Base-by-base conservation (phyloP, 2,797 vertebrate species). In the Sus cebifrons region DNA sequence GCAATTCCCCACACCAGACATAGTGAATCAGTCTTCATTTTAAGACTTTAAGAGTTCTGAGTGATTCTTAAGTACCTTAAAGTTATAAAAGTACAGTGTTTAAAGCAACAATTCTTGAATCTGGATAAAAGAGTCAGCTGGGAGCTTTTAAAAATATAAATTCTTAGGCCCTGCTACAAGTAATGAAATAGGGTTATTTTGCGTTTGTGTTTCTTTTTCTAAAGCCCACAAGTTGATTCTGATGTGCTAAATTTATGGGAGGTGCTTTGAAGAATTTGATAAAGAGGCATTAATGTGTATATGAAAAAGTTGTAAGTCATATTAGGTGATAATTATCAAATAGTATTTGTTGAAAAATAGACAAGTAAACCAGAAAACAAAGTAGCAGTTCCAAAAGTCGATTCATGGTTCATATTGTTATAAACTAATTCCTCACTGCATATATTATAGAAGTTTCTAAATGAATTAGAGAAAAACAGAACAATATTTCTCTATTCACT, bases 321-420 rank as follows among this genome's bases (percentile, higher is more conserved):
- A 54, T 65, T 65, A 82, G 40, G 49, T 74, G 44, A n/a, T 88
- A 65, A 74, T 81, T 86, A 68, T 77, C 93, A 60, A 27, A 49
- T 49, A 70, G 14, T 58, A 60, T 60, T 40, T 14, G 56, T 86
- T 89, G 36, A 78, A 94, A 91, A 84, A 54, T 54, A 78, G 89
- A 36, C 29, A 67, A 71, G 68, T 60, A 84, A 64, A 81, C 67
- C 36, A 74, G 49, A 75, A 6, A 95, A 64, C 67, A 89, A 89
- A 91, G 75, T 65, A 81, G 58, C 56, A 89, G 52, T 92, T 89
- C 32, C 17, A 82, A 74, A 89, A 95, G 62, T 75, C 86, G n/a
- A 36, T 62, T 23, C 23, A 16, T 86, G 29, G 58, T 79, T 92
- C 84, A 78, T 87, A 64, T 75, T 87, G 71, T 71, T 92, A 73